Percentiles rank a stretch among this genome's conserved stretches.
phyloP scores from a whole-genome alignment of 2,888 invertebrate species.

The Epistrophella euchroma region DNA sequence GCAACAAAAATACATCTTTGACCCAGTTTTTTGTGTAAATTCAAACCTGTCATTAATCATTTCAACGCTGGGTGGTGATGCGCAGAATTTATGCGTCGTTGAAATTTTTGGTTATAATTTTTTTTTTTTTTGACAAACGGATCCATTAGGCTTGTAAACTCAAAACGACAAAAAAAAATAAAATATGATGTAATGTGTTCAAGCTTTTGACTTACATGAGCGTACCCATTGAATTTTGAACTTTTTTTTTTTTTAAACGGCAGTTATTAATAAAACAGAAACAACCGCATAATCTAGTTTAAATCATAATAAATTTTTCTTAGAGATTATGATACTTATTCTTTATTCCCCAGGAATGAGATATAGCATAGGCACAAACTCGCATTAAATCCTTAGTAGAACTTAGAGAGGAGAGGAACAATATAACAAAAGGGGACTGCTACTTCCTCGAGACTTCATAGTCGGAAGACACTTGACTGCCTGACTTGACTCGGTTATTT shows the following conservation, averaged over 20 bases:
- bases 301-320: slow-evolving; percentile 13
- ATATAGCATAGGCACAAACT: neutral
- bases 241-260: neutral
- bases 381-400: slow-evolving; percentile 6
- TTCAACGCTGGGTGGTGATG: slow-evolving; percentile 31
- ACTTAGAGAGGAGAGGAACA: neutral
- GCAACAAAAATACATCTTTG: slow-evolving; percentile 30
- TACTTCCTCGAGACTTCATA: slow-evolving; percentile 28
- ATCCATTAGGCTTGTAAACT: slow-evolving; percentile 11
- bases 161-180: neutral
- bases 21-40: slow-evolving; percentile 50
- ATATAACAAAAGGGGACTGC: slow-evolving; percentile 21
- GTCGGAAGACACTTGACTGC: slow-evolving; percentile 72
- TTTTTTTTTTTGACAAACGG: slow-evolving; percentile 17
- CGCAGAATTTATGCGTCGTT: slow-evolving; percentile 39
- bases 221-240: neutral
- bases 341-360: slow-evolving; percentile 9
- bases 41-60: slow-evolving; percentile 62
- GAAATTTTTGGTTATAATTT: slow-evolving; percentile 13
- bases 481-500: slow-evolving; percentile 71
- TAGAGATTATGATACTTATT: slow-evolving; percentile 44
- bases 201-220: slow-evolving; percentile 12
- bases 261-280: slow-evolving; percentile 29
- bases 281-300: slow-evolving; percentile 51
- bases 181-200: slow-evolving; percentile 11